These are phyloP conservation scores for Acanthoscelides obtectus DNA, from an alignment of 2,888 invertebrate genomes.

Conservation along the genomic window DNA sequence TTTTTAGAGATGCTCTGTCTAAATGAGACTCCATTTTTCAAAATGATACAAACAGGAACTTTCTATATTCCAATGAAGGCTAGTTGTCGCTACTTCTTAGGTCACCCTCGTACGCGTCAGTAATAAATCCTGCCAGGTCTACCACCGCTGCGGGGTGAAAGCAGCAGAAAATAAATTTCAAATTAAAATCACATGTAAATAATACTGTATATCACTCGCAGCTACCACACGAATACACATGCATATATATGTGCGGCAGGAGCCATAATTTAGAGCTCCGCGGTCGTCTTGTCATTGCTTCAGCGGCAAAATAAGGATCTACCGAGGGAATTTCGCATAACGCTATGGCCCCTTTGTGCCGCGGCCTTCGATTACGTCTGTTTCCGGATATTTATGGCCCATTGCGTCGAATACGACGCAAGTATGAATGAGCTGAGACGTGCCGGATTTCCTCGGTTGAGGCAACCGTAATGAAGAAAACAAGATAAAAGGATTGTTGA, in stretches of 20 bases:
- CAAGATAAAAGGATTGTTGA: no score
- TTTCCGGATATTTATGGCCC: not conserved
- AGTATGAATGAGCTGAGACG: not conserved
- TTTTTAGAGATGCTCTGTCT: no score
- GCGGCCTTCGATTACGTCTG: not conserved
- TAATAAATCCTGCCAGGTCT: constrained; percentile 10
- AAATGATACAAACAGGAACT: no score
- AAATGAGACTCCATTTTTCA: no score
- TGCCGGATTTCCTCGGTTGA: no score
- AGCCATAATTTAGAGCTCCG: not conserved
- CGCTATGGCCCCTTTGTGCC: not conserved
- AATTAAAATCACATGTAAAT: constrained; percentile 20
- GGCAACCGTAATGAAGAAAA: no score
- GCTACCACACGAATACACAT: not conserved
- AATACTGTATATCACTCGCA: constrained; percentile 17
- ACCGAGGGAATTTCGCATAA: not conserved
- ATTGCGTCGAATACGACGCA: not conserved
- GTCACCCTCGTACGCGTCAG: no score
- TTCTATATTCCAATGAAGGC: no score
- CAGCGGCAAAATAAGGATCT: not conserved
- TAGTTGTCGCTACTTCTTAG: no score
- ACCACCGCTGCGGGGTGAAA: not conserved
- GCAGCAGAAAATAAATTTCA: constrained; percentile 16
- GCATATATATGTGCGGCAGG: not conserved
- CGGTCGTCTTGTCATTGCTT: not conserved